These are phyloP conservation scores for Lagodon rhomboides DNA, from an alignment of 2,797 vertebrate genomes.

Conservation along the genomic window DNA sequence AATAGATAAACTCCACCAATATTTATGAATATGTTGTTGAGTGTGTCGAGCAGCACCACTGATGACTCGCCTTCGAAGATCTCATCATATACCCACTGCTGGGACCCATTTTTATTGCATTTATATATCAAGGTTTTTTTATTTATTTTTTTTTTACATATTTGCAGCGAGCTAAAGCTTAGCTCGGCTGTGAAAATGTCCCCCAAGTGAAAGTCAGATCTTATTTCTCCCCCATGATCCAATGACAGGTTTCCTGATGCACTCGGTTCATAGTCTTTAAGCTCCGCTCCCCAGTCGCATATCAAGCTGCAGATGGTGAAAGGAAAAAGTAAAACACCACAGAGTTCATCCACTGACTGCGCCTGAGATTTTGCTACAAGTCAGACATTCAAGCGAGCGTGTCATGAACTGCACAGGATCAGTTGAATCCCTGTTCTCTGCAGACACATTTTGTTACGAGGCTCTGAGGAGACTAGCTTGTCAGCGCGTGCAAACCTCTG, in stretches of 20 bases:
- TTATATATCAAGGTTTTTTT: conserved; percentile 53
- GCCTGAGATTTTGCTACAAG: conserved; percentile 33
- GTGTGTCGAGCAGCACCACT: background rate
- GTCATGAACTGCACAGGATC: conserved; percentile 44
- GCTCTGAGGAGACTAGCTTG: conserved; percentile 30
- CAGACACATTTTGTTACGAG: conserved; percentile 35
- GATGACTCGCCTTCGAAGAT: background rate
- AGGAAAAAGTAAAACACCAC: conserved; percentile 29
- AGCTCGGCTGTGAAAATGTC: conserved; percentile 32
- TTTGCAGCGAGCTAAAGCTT: conserved; percentile 36
- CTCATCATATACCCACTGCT: conserved; percentile 15
- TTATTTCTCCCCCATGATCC: conserved; percentile 51
- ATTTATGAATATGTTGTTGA: background rate
- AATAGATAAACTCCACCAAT: conserved; percentile 1
- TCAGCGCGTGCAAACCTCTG: conserved; percentile 31
- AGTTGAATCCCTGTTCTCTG: conserved; percentile 29
- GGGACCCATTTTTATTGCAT: conserved; percentile 50
- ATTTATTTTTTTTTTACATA: conserved; percentile 33
- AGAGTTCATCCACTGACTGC: conserved; percentile 44
- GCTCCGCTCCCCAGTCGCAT: conserved; percentile 58
- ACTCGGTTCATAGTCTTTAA: conserved; percentile 61
- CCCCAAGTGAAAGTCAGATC: conserved; percentile 55
- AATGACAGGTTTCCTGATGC: conserved; percentile 55
- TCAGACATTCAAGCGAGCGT: conserved; percentile 48
- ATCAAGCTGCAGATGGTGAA: conserved; percentile 61